phyloP scores from a whole-genome alignment of 1,140 invertebrate genomes.

The Sinonovacula constricta region DNA sequence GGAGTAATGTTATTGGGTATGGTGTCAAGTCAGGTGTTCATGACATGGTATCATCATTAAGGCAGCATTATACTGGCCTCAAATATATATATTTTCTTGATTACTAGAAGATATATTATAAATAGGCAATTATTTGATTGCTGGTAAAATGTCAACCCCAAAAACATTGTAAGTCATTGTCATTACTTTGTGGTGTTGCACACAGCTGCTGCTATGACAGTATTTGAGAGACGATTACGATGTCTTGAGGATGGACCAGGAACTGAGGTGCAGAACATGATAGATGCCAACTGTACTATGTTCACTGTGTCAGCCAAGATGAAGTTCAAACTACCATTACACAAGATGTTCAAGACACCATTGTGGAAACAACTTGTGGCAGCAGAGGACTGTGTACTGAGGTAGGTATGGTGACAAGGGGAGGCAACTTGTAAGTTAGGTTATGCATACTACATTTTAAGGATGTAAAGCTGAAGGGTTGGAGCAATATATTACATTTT shows the following conservation, averaged over 20 bases:
- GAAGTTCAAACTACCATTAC: conserved; percentile 73
- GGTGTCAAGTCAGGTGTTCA: no score
- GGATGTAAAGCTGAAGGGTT: not conserved
- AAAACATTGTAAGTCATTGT: no score
- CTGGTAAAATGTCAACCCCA: no score
- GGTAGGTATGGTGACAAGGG: conserved; percentile 2
- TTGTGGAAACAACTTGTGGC: conserved; percentile 72
- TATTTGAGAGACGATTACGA: conserved; percentile 75
- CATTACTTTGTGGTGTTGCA: no score
- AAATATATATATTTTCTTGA: no score
- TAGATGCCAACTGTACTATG: conserved; percentile 71
- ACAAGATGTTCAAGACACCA: conserved; percentile 70
- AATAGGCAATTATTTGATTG: no score
- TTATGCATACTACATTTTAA: not conserved
- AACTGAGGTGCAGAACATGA: conserved; percentile 67
- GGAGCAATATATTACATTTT: no score
- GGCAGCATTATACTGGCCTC: no score
- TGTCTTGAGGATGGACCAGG: conserved; percentile 60
- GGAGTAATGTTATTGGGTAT: no score
- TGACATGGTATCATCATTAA: no score
- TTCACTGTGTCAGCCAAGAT: conserved; percentile 76
- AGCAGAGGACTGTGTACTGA: conserved; percentile 67
- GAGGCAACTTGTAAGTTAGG: not conserved
- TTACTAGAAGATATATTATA: no score
- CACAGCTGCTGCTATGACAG: conserved; percentile 74